Evolutionary conservation across 2,797 vertebrate species (phyloP).

Genomic region (Pseudochaenichthys georgianus): DNA sequence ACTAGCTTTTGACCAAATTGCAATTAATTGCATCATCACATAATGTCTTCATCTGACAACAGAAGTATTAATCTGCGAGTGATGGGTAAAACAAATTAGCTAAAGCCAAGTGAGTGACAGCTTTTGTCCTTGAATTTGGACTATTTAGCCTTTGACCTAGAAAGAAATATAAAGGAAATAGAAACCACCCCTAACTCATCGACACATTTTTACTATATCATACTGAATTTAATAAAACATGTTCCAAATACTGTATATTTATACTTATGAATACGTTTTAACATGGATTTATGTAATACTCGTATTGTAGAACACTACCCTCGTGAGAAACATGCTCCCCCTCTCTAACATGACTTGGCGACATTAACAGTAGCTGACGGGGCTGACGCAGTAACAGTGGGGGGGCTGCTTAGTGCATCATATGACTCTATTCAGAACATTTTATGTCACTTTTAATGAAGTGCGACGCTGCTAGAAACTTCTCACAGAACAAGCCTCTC

Average conservation of each 20-base stretch:
- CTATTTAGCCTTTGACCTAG: too few species aligned
- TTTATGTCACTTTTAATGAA: slow-evolving; percentile 51
- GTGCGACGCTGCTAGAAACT: slow-evolving; percentile 32
- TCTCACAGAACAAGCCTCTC: slow-evolving; percentile 1
- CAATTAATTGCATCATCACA: too few species aligned
- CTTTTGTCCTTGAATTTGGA: too few species aligned
- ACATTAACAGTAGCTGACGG: slow-evolving; percentile 37
- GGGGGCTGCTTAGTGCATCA: slow-evolving; percentile 47
- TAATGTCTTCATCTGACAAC: too few species aligned
- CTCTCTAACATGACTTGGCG: slow-evolving; percentile 20
- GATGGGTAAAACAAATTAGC: too few species aligned
- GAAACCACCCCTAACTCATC: neutral
- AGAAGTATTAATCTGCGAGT: too few species aligned
- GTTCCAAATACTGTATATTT: too few species aligned
- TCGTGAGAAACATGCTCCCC: neutral
- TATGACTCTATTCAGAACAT: slow-evolving; percentile 54
- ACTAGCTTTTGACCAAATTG: neutral
- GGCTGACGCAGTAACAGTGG: slow-evolving; percentile 35
- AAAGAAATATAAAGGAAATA: too few species aligned
- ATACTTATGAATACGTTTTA: too few species aligned
- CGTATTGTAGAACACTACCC: neutral
- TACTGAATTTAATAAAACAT: too few species aligned
- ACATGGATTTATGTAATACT: too few species aligned
- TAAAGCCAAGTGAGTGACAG: too few species aligned
- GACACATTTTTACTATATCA: neutral